A percentile compares a stretch with the other conserved stretches of the same genome.
Evolutionary conservation across 2,888 invertebrate genomes (phyloP).

Genomic region (Drosophila siamana): DNA sequence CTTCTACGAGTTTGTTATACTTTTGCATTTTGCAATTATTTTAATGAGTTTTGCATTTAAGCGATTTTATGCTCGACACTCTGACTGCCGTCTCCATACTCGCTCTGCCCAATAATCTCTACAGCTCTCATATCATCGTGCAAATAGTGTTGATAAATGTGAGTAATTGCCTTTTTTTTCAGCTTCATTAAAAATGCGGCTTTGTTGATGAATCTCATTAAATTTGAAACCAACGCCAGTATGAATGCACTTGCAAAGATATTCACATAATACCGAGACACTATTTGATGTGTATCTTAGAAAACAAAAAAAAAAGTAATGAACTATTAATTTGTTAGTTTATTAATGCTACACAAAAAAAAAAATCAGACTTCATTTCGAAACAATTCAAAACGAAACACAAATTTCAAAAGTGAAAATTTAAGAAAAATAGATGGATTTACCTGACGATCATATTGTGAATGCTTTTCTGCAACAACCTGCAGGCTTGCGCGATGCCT

Average conservation of each 20-base stretch:
- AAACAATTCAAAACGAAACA: neutral
- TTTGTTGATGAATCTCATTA: slow-evolving; percentile 67
- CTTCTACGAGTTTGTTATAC: slow-evolving; percentile 71
- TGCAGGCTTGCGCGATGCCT: neutral
- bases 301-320: neutral
- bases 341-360: neutral
- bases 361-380: slow-evolving; percentile 4
- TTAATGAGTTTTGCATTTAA: slow-evolving; percentile 80
- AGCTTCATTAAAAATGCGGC: slow-evolving; percentile 72
- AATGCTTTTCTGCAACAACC: slow-evolving; percentile 14
- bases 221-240: slow-evolving; percentile 27
- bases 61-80: slow-evolving; percentile 59
- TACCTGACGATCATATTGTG: slow-evolving; percentile 30
- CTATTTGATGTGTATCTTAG: neutral
- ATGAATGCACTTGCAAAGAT: neutral
- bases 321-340: neutral
- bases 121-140: slow-evolving; percentile 45
- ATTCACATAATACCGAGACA: slow-evolving; percentile 3
- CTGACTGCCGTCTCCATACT: slow-evolving; percentile 16
- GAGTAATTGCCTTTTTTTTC: slow-evolving; percentile 78
- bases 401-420: slow-evolving; percentile 8
- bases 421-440: slow-evolving; percentile 25
- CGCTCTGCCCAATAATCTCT: neutral
- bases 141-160: slow-evolving; percentile 64
- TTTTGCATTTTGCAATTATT: slow-evolving; percentile 80